These are phyloP conservation scores for Eretmochelys imbricata DNA, from an alignment of 2,113 vertebrate genomes.

Conservation along the genomic window DNA sequence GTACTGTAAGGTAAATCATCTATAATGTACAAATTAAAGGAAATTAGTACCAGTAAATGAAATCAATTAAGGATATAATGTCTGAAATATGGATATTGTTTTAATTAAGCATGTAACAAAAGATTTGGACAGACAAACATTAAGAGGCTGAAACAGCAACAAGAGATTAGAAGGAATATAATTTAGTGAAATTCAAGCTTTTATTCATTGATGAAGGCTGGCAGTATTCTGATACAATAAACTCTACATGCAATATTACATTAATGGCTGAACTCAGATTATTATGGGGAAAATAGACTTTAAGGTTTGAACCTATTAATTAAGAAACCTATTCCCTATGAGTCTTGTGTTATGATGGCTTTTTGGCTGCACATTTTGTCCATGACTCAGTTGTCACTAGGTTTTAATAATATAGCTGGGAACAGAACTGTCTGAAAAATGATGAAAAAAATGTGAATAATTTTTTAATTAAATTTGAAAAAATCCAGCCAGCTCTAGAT, in stretches of 20 bases:
- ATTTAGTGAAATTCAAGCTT: neutral
- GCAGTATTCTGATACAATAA: neutral
- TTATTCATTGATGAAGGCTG: neutral
- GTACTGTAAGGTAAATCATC: neutral
- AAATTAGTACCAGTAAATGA: neutral
- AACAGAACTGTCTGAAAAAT: neutral
- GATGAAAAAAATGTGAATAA: neutral
- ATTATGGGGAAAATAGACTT: neutral
- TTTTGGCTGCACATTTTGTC: neutral
- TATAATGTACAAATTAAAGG: neutral
- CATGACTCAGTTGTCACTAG: neutral
- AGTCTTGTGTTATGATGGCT: neutral
- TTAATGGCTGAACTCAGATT: neutral
- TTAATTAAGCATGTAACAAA: neutral
- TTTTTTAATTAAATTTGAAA: neutral
- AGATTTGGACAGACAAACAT: neutral
- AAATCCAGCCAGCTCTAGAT: neutral
- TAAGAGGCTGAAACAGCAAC: neutral
- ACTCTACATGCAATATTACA: neutral
- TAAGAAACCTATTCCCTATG: neutral
- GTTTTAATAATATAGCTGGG: neutral
- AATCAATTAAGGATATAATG: neutral
- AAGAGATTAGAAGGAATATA: neutral
- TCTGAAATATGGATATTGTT: neutral
- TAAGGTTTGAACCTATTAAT: neutral